Conservation (phyloP, 1,140 invertebrate species). For the Aporrectodea caliginosa region DNA sequence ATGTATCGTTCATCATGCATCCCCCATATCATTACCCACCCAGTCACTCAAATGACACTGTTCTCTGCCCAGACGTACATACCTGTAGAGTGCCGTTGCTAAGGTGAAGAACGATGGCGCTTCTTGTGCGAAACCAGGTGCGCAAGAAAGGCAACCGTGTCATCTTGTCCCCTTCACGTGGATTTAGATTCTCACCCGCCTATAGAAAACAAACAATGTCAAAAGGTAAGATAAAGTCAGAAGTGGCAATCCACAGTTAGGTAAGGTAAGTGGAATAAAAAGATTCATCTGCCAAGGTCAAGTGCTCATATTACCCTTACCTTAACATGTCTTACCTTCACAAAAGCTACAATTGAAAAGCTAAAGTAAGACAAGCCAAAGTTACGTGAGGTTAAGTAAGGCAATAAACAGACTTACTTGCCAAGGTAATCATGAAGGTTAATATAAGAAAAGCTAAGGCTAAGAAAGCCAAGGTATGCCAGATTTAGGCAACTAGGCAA, state of each 20-base stretch:
- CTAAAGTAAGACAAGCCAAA: too few species aligned
- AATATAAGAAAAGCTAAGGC: too few species aligned
- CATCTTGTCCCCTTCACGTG: constrained; percentile 78
- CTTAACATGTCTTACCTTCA: too few species aligned
- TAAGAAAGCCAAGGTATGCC: too few species aligned
- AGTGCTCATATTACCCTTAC: too few species aligned
- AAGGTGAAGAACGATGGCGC: constrained; percentile 91
- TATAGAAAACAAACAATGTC: constrained; percentile 39
- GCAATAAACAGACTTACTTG: too few species aligned
- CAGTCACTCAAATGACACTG: neutral
- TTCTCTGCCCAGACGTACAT: constrained; percentile 29
- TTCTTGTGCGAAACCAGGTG: constrained; percentile 90
- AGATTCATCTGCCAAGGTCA: too few species aligned
- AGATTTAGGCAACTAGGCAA: too few species aligned
- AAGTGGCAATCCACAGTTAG: neutral
- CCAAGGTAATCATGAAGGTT: too few species aligned
- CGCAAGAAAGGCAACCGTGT: constrained; percentile 87
- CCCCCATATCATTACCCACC: neutral
- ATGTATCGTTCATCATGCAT: too few species aligned
- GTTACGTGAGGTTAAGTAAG: too few species aligned
- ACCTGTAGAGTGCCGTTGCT: constrained; percentile 97
- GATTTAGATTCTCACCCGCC: constrained; percentile 75
- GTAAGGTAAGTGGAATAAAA: neutral
- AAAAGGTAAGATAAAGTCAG: neutral
- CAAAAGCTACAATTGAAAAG: too few species aligned